A percentile compares a stretch with the other conserved stretches of the same genome.
Conservation (phyloP, 2,888 invertebrate species). For the Himalopsyche anomala region DNA sequence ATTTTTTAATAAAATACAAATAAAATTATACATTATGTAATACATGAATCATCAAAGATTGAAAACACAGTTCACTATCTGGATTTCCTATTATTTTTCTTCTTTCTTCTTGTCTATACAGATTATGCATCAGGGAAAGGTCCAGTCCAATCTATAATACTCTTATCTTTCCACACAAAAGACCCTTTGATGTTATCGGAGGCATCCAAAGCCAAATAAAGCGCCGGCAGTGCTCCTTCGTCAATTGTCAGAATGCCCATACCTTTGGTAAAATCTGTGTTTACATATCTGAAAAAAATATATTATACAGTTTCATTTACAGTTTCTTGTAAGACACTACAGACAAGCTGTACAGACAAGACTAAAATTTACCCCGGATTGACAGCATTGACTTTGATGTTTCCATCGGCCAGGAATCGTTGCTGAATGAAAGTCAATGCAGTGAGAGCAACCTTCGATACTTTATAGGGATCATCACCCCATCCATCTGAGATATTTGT, state of each 20-base stretch:
- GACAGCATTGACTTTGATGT: conserved; percentile 77
- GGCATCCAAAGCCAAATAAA: conserved; percentile 77
- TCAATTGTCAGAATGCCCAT: conserved; percentile 78
- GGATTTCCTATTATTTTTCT: background rate
- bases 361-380: conserved; percentile 81
- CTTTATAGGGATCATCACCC: conserved; percentile 78
- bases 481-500: conserved; percentile 74
- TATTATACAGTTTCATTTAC: background rate
- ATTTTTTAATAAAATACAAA: too few relatives aligned
- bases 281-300: conserved; percentile 84
- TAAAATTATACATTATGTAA: too few relatives aligned
- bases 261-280: conserved; percentile 85
- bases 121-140: conserved; percentile 53
- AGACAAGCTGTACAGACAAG: too few relatives aligned
- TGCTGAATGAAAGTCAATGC: conserved; percentile 83
- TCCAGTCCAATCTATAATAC: conserved; percentile 77
- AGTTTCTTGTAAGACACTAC: conserved; percentile 72
- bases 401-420: conserved; percentile 74
- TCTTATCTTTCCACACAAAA: conserved; percentile 80
- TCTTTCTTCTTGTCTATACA: background rate
- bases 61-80: background rate
- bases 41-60: too few relatives aligned
- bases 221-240: conserved; percentile 77
- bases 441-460: conserved; percentile 84
- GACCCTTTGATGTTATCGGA: conserved; percentile 77